Evolutionary conservation across 2,888 invertebrate genomes (phyloP), one percentile per base, ranked within the genome.

Genomic region (Pseudanteris insignis): DNA sequence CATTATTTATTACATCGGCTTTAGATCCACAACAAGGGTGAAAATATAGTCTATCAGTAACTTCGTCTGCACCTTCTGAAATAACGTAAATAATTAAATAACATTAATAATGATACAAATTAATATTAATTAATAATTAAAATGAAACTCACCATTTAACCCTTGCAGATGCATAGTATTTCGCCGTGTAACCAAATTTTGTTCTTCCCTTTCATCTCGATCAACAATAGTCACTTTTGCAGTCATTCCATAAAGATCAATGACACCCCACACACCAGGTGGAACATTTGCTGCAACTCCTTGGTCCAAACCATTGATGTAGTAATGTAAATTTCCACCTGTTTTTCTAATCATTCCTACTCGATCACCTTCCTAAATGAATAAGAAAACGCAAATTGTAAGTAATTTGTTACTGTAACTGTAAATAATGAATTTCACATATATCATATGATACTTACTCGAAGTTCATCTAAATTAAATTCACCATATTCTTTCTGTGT

Each of bases 171-270:
- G 81, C 32, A 86, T 75, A 15, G 86, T 88, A 70, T 88, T 89
- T 28, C 88, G 83, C 38, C 89, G 80, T 0, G 88, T 88, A 40
- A 88, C 86, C 69, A 92, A 78, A 82, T 91, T 88, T 81, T 91
- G 85, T 78, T 87, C 86, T 79, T 92, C 86, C 60, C 91, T 82
- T 73, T 89, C 89, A 74, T 91, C 91, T 1, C 91, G 84, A 81
- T 93, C 93, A 0, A 94, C 90, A 65, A 94, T 92, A 0, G 93
- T 90, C 2, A 93, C 90, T 81, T 90, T 90, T 11, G 94, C 93
- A 12, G 94, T 94, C 92, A 94, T 94, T 14, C 94, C 96, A 73
- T 96, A 96, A 1, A 96, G 84, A 82, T 96, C 96, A 25, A 96
- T 91, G 15, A 96, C 96, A 2, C 94, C 96, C 94, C 95, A 96